Conservation (phyloP, 2,888 invertebrate species). For the Polylopha cassiicola region DNA sequence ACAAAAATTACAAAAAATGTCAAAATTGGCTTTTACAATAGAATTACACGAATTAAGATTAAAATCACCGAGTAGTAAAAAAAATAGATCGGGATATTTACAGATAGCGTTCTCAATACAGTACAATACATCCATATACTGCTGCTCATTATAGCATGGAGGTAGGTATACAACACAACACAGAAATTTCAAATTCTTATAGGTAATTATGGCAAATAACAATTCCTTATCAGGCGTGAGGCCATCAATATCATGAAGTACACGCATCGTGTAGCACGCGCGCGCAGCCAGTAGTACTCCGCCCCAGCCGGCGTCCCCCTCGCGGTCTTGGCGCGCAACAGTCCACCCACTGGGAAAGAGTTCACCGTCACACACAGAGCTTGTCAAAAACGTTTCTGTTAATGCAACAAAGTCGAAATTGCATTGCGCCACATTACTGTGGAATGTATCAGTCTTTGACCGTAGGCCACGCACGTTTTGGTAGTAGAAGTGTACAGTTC, state of each 20-base stretch:
- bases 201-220: background rate
- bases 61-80: slow-evolving; percentile 1
- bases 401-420: slow-evolving; percentile 2
- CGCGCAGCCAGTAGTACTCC: slow-evolving; percentile 2
- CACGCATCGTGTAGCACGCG: background rate
- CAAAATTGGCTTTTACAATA: slow-evolving; percentile 5
- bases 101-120: slow-evolving; percentile 2
- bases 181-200: background rate
- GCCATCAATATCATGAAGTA: background rate
- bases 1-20: slow-evolving; percentile 1
- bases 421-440: slow-evolving; percentile 1
- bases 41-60: background rate
- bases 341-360: background rate
- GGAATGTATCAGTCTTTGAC: slow-evolving; percentile 9
- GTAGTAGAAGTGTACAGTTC: slow-evolving; percentile 1
- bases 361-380: background rate
- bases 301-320: slow-evolving; percentile 2
- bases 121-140: background rate
- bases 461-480: slow-evolving; percentile 18
- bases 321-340: background rate
- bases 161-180: slow-evolving; percentile 1
- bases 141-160: background rate
- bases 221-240: background rate
- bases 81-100: background rate
- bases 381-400: background rate